phyloP scores from a whole-genome alignment of 2,797 vertebrate genomes.

The Thripadectes ignobilis region DNA sequence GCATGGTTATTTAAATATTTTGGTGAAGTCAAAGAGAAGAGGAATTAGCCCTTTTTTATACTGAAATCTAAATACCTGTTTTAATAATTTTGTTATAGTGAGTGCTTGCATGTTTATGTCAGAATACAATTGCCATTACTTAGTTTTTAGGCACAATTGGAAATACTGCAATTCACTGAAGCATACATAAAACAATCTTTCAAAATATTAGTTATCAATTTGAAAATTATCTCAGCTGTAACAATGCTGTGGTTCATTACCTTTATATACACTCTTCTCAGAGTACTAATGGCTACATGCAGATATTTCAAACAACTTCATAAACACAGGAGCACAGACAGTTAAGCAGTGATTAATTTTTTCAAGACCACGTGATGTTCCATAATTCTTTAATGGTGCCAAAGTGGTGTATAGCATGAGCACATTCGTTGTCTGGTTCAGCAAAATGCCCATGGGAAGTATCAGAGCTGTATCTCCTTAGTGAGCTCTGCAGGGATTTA shows the following conservation, averaged over 20 bases:
- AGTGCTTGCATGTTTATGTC: not conserved
- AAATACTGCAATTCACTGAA: not conserved
- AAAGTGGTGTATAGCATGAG: slow-evolving; percentile 69
- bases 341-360: slow-evolving; percentile 80
- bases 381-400: slow-evolving; percentile 70
- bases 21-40: not conserved
- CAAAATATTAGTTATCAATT: slow-evolving; percentile 68
- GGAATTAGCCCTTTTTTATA: not conserved
- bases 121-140: not conserved
- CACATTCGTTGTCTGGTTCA: slow-evolving; percentile 61
- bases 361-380: slow-evolving; percentile 52
- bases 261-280: slow-evolving; percentile 25
- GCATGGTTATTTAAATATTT: not conserved
- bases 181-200: not conserved
- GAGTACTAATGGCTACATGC: slow-evolving; percentile 47
- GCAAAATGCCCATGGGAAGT: slow-evolving; percentile 63
- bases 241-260: slow-evolving; percentile 66
- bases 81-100: not conserved
- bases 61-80: not conserved
- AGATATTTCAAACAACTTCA: slow-evolving; percentile 70
- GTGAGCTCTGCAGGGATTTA: slow-evolving; percentile 43
- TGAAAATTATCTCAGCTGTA: slow-evolving; percentile 46
- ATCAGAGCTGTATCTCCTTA: slow-evolving; percentile 29
- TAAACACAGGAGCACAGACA: slow-evolving; percentile 67
- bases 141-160: not conserved